These are phyloP conservation scores for Cordilura impudica DNA, from an alignment of 2,888 invertebrate genomes.

Conservation along the genomic window DNA sequence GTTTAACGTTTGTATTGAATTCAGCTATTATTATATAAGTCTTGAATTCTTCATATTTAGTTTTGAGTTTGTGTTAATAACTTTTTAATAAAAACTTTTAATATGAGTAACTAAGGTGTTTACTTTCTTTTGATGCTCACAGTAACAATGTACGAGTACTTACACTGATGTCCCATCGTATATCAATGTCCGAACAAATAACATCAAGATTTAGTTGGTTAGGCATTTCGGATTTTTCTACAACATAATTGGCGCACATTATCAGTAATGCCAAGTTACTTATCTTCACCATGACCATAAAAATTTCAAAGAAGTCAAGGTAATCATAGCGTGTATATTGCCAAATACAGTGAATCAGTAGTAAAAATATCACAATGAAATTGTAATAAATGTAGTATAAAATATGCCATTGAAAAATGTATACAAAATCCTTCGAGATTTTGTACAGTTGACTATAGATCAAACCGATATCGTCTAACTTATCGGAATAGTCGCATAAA, in stretches of 20 bases:
- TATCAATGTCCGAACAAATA: slow-evolving; percentile 70
- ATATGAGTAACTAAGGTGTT: too few species aligned
- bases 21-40: too few species aligned
- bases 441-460: slow-evolving; percentile 69
- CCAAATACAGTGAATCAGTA: slow-evolving; percentile 68
- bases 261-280: slow-evolving; percentile 68
- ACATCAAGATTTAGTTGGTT: slow-evolving; percentile 68
- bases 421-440: slow-evolving; percentile 65
- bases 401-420: slow-evolving; percentile 71
- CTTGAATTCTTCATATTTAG: too few species aligned
- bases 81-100: too few species aligned
- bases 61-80: too few species aligned
- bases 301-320: slow-evolving; percentile 57
- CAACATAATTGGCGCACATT: slow-evolving; percentile 68
- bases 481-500: slow-evolving; percentile 69
- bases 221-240: slow-evolving; percentile 67
- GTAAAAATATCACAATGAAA: slow-evolving; percentile 67
- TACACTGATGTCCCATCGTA: slow-evolving; percentile 72
- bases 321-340: slow-evolving; percentile 61
- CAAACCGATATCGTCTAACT: slow-evolving; percentile 66
- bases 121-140: too few species aligned
- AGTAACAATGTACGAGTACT: slow-evolving; percentile 44
- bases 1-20: too few species aligned
- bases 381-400: slow-evolving; percentile 71
- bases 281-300: slow-evolving; percentile 65